Conservation (phyloP, 2,113 vertebrate species). For the Amia ocellicauda region DNA sequence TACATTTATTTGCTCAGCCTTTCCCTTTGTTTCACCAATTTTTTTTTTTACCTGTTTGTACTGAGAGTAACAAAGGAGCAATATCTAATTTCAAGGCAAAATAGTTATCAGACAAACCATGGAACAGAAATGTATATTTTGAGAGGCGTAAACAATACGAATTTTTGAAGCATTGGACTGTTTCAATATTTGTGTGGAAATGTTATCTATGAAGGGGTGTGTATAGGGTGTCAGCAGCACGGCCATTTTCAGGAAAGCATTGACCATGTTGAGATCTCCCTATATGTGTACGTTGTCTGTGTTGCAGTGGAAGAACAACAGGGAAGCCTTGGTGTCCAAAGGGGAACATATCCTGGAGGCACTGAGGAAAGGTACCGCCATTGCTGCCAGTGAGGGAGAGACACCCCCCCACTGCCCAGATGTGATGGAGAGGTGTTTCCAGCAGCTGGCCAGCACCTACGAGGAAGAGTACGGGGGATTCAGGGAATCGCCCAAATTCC, state of each 20-base stretch:
- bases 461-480: constrained; percentile 91
- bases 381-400: constrained; percentile 59
- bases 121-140: too few species aligned
- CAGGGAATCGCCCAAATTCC: constrained; percentile 83
- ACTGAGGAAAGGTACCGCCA: constrained; percentile 63
- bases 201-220: background rate
- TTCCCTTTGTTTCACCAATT: background rate
- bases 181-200: too few species aligned
- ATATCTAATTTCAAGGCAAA: too few species aligned
- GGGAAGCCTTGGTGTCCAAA: constrained; percentile 69
- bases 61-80: too few species aligned
- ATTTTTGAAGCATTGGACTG: too few species aligned
- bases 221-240: too few species aligned
- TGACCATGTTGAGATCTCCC: too few species aligned
- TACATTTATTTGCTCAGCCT: constrained; percentile 24
- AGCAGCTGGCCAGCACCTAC: constrained; percentile 78
- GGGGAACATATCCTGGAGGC: constrained; percentile 76
- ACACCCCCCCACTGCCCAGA: constrained; percentile 62
- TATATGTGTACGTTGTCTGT: too few species aligned
- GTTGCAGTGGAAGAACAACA: constrained; percentile 82
- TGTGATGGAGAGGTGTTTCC: constrained; percentile 78
- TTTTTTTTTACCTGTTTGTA: background rate
- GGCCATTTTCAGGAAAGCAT: too few species aligned
- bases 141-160: too few species aligned
- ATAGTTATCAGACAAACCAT: too few species aligned